Percentiles rank a stretch among this genome's conserved stretches.
phyloP scores from a whole-genome alignment of 2,797 vertebrate genomes.

The Carapus acus region DNA sequence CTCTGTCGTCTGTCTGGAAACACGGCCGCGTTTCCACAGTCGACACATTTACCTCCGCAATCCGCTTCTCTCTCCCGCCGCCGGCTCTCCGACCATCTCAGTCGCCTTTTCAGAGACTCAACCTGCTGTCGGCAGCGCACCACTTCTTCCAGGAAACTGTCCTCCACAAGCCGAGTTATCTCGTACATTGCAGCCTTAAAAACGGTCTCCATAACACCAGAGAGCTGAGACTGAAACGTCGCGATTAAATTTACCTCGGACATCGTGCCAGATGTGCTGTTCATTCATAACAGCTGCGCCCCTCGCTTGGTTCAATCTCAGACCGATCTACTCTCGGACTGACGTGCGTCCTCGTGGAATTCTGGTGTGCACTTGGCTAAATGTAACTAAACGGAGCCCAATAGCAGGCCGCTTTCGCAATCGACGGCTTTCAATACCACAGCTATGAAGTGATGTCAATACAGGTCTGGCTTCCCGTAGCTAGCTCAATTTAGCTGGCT shows the following conservation, averaged over 20 bases:
- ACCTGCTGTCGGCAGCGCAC: constrained; percentile 70
- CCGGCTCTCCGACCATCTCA: constrained; percentile 67
- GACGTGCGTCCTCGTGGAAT: too few species aligned
- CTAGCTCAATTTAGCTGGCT: constrained; percentile 29
- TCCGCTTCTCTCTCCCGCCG: constrained; percentile 52
- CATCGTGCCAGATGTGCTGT: constrained; percentile 55
- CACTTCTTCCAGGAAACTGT: constrained; percentile 73
- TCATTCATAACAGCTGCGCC: too few species aligned
- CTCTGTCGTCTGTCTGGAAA: constrained; percentile 24
- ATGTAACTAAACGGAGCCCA: too few species aligned
- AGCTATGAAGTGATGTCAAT: too few species aligned
- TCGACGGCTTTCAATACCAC: too few species aligned
- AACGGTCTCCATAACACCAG: constrained; percentile 76
- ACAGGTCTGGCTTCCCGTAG: too few species aligned
- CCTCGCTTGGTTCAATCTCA: too few species aligned
- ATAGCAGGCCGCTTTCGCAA: too few species aligned
- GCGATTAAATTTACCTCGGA: constrained; percentile 63
- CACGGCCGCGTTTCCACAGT: constrained; percentile 55
- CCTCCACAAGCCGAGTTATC: constrained; percentile 75
- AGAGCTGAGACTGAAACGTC: constrained; percentile 75
- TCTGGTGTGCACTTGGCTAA: too few species aligned
- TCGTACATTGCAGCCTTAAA: constrained; percentile 79
- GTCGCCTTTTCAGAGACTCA: constrained; percentile 66
- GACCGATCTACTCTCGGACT: too few species aligned
- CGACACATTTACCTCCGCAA: constrained; percentile 43